Percentiles rank a stretch among this genome's conserved stretches.
phyloP scores from a whole-genome alignment of 2,888 invertebrate genomes.

The Pseudococcus viburni region DNA sequence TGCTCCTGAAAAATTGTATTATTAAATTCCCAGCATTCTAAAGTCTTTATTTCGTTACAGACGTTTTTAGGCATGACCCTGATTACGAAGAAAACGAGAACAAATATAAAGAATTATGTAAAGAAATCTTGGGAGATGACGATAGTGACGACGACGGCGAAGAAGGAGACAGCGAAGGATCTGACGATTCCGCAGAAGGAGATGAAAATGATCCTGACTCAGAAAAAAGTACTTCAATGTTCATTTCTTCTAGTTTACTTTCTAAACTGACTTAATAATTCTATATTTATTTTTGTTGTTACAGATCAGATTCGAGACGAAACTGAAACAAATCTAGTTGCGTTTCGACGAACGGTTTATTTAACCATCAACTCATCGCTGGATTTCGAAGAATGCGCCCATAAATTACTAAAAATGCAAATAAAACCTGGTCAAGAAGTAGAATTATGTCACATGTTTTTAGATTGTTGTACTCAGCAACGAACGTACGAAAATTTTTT shows the following conservation, averaged over 20 bases:
- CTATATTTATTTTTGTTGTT: background rate
- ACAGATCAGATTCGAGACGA: constrained; percentile 85
- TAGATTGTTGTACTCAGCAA: constrained; percentile 99
- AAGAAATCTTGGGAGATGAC: constrained; percentile 83
- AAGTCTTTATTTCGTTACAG: constrained; percentile 74
- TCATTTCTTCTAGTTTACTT: background rate
- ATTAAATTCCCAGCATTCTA: too few species aligned
- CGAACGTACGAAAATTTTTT: constrained; percentile 99
- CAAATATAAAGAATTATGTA: constrained; percentile 91
- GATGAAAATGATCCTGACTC: constrained; percentile 72
- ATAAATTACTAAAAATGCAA: constrained; percentile 98
- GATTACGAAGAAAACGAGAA: constrained; percentile 94
- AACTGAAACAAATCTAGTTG: constrained; percentile 96
- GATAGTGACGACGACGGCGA: constrained; percentile 74
- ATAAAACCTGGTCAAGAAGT: constrained; percentile 96
- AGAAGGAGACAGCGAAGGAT: constrained; percentile 73
- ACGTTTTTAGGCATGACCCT: constrained; percentile 96
- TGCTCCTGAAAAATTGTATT: background rate
- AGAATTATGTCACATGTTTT: constrained; percentile 98
- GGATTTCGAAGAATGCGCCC: constrained; percentile 99
- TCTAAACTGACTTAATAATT: background rate
- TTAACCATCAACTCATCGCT: constrained; percentile 98
- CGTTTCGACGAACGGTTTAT: constrained; percentile 94
- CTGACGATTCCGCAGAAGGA: constrained; percentile 74
- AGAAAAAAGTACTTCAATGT: constrained; percentile 67